These are phyloP conservation scores for Noturus placidus DNA, from an alignment of 2,113 vertebrate genomes.

Conservation along the genomic window DNA sequence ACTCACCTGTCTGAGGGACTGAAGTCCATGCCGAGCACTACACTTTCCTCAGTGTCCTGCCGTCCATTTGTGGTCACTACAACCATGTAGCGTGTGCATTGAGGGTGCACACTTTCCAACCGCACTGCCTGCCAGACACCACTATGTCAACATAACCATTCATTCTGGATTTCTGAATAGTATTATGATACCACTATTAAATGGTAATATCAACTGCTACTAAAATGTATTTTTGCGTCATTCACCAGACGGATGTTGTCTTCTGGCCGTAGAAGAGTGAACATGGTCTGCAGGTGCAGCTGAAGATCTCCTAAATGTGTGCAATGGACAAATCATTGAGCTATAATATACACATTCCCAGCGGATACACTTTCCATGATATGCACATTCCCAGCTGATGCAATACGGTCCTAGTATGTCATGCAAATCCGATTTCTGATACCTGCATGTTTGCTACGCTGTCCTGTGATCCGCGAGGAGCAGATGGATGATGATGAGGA, in stretches of 20 bases:
- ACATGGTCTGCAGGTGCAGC: conserved; percentile 98
- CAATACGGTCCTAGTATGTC: no score
- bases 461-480: conserved; percentile 80
- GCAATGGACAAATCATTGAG: conserved; percentile 20
- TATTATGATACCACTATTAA: neutral
- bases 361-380: no score
- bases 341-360: neutral
- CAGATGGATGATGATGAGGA: conserved; percentile 75
- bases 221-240: conserved; percentile 1
- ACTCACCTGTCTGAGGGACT: conserved; percentile 87
- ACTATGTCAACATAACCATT: neutral
- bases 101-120: conserved; percentile 89
- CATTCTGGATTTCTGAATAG: neutral
- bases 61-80: conserved; percentile 96
- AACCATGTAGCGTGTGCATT: conserved; percentile 96
- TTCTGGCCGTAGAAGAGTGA: conserved; percentile 92
- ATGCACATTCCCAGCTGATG: no score
- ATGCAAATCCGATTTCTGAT: conserved; percentile 23
- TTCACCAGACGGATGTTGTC: conserved; percentile 96
- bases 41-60: conserved; percentile 96
- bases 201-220: conserved; percentile 9
- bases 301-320: conserved; percentile 86
- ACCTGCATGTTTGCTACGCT: conserved; percentile 96
- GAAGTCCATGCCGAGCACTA: conserved; percentile 96
- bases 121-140: conserved; percentile 82